Percentiles rank a stretch among this genome's conserved stretches.
These are phyloP conservation scores for Euura saliciscinereae DNA, from an alignment of 1,140 invertebrate genomes.

Conservation along the genomic window DNA sequence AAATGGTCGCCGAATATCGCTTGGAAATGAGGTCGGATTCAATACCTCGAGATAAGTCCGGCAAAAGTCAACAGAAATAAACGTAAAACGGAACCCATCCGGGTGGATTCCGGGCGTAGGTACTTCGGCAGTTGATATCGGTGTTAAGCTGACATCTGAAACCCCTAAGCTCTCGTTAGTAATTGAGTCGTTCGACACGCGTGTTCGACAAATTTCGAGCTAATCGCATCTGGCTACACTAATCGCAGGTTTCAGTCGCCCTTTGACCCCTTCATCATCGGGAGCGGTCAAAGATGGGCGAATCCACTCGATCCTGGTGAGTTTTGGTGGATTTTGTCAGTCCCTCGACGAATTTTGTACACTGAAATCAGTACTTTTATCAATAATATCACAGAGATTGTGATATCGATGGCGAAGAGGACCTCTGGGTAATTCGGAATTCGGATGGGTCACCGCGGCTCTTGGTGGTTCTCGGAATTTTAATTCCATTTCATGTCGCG, in stretches of 20 bases:
- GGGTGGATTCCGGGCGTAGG: neutral
- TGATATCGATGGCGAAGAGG: no score
- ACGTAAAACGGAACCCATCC: neutral
- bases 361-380: no score
- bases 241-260: neutral
- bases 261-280: neutral
- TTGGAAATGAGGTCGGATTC: neutral
- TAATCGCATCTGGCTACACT: slow-evolving; percentile 2
- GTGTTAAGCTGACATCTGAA: slow-evolving; percentile 6
- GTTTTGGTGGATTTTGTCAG: no score
- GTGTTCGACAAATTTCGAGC: neutral
- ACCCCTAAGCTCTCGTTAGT: neutral
- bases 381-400: no score
- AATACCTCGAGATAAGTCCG: neutral
- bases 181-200: neutral
- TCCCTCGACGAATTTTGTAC: no score
- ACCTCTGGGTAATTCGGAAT: neutral
- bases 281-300: neutral
- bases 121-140: neutral
- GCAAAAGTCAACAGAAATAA: neutral
- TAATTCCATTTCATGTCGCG: neutral
- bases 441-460: neutral
- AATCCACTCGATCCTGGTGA: neutral
- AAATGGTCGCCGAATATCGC: neutral
- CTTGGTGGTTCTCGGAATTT: neutral